These are phyloP conservation scores for Merodon equestris DNA, from an alignment of 2,888 invertebrate genomes.

Conservation along the genomic window DNA sequence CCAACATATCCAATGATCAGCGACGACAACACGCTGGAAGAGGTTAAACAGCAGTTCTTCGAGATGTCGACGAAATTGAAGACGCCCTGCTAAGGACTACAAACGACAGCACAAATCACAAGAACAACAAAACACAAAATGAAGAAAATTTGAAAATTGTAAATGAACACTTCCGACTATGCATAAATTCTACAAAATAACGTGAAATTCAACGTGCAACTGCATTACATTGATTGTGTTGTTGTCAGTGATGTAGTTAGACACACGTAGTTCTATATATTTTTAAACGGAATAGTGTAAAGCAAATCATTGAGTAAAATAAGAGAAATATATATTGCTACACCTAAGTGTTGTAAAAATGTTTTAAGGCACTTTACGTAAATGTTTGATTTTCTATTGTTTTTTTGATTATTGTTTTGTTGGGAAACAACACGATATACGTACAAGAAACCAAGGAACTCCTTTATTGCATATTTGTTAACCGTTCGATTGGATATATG, in stretches of 20 bases:
- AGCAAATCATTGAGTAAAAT: slow-evolving; percentile 40
- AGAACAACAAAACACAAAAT: neutral
- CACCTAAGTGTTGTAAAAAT: too few relatives aligned
- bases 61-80: slow-evolving; percentile 71
- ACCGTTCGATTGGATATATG: too few relatives aligned
- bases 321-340: slow-evolving; percentile 5
- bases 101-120: neutral
- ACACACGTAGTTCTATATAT: slow-evolving; percentile 54
- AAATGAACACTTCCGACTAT: neutral
- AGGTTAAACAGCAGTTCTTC: slow-evolving; percentile 76
- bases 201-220: slow-evolving; percentile 17
- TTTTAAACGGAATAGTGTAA: slow-evolving; percentile 37
- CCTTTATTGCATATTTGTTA: too few relatives aligned
- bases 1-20: slow-evolving; percentile 76
- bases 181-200: slow-evolving; percentile 5
- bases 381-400: neutral
- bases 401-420: neutral
- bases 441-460: slow-evolving; percentile 20
- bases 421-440: slow-evolving; percentile 13
- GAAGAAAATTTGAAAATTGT: neutral
- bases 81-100: slow-evolving; percentile 15
- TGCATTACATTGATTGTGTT: slow-evolving; percentile 35
- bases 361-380: neutral
- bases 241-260: slow-evolving; percentile 56
- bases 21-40: slow-evolving; percentile 75